These are phyloP conservation scores for Xiphophorus birchmanni DNA, from an alignment of 2,797 vertebrate genomes.

Conservation along the genomic window DNA sequence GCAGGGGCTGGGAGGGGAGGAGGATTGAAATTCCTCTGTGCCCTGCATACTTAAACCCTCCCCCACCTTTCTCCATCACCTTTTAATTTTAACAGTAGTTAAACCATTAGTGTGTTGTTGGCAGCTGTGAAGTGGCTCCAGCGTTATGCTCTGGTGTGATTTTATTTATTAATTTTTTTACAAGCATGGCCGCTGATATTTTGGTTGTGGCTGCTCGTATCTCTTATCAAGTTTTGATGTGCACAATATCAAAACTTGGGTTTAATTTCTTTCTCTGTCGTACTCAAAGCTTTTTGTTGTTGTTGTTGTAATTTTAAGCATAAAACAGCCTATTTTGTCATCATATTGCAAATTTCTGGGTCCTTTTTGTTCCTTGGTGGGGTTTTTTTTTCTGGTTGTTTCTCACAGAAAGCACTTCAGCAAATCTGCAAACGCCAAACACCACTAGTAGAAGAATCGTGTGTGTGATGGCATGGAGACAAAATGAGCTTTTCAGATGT, in stretches of 20 bases:
- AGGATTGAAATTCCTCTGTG: constrained; percentile 71
- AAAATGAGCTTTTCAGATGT: constrained; percentile 48
- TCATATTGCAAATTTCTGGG: constrained; percentile 51
- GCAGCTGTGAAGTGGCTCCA: neutral
- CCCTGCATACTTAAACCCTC: constrained; percentile 63
- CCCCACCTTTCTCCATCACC: constrained; percentile 60
- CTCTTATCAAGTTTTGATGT: constrained; percentile 38
- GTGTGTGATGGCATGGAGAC: constrained; percentile 53
- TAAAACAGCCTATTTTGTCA: constrained; percentile 29
- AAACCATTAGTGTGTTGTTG: constrained; percentile 43
- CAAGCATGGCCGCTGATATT: neutral
- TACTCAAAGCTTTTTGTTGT: neutral
- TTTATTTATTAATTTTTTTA: neutral
- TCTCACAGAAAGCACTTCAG: constrained; percentile 62
- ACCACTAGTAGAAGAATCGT: constrained; percentile 69
- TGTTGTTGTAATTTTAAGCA: constrained; percentile 52
- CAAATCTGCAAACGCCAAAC: constrained; percentile 60
- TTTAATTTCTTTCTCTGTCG: too few relatives aligned
- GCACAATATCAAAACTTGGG: constrained; percentile 2
- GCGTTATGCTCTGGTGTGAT: neutral
- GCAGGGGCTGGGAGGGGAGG: constrained; percentile 19
- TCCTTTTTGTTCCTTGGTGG: constrained; percentile 56
- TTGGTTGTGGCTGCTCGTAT: neutral
- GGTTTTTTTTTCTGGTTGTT: constrained; percentile 65
- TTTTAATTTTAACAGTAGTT: constrained; percentile 60